Base-by-base conservation (phyloP, 2,797 vertebrate genomes). In the Epinephelus coioides region DNA sequence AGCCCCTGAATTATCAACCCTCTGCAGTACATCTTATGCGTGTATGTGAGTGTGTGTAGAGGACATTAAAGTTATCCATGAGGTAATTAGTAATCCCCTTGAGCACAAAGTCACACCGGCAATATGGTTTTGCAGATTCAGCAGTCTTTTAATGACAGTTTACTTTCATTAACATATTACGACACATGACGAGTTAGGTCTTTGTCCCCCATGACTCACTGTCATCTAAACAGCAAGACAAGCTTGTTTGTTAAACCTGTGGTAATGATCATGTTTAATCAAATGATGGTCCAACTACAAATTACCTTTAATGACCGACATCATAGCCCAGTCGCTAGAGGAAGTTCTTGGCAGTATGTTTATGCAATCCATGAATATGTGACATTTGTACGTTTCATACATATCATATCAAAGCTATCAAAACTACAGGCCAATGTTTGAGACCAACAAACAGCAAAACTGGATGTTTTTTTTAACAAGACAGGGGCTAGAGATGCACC, bases 81-180 rank as follows among this genome's bases (percentile, higher is more conserved):
- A 44, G 73, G 40, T 56, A 69, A 78, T 50, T 78, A 47, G 51
- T 61, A 53, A 68, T 63, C 18, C 18, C 46, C 15, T 56, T 69
- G 47, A 79, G 30, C 50, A 51, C 43, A 63, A 76, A 51, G 71
- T 74, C 71, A 64, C 6, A 53, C 56, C 49, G 17, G 17, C 30
- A 55, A 62, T 8, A 44, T 6, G 18, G n/a, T 23, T 4, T 11
- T 76, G 50, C 30, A 53, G 47, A 83, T 69, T 76, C 78, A 82
- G 57, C 76, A 75, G 55, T 56, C 7, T 46, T 55, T 51, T 38
- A 57, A 21, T 62, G 25, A 46, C 51, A 51, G 6, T 49, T 73
- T 63, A 62, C 38, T 27, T 49, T 71, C 12, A 78, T 83, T 73
- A 75, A 56, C 59, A 68, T 65, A 74, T 34, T 63, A 65, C 30